Evolutionary conservation across 2,888 invertebrate genomes (phyloP).

Genomic region (Latrodectus hesperus): DNA sequence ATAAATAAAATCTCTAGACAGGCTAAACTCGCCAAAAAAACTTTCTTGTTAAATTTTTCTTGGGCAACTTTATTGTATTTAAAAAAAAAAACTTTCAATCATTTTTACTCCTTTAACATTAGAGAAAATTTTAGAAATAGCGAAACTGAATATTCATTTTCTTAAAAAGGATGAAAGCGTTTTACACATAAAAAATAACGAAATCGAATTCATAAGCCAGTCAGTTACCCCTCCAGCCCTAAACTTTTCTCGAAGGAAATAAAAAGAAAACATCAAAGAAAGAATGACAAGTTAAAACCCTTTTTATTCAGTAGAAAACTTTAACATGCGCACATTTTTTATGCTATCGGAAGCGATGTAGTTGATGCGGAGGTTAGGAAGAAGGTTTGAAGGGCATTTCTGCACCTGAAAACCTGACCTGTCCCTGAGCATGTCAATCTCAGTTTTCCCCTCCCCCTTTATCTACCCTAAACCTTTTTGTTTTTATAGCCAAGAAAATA

Average conservation of each 20-base stretch:
- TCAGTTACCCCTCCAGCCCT: background rate
- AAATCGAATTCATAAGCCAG: background rate
- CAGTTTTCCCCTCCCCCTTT: background rate
- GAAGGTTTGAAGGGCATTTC: too few species aligned
- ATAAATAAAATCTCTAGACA: too few species aligned
- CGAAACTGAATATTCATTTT: background rate
- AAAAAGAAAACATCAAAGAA: background rate
- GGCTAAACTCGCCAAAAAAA: too few species aligned
- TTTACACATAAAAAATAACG: background rate
- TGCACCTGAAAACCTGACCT: background rate
- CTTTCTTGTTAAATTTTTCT: too few species aligned
- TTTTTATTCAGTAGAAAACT: slow-evolving; percentile 2
- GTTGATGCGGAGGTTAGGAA: background rate
- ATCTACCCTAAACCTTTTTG: too few species aligned
- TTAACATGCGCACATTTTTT: background rate
- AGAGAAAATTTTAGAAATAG: too few species aligned
- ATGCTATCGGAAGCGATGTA: background rate
- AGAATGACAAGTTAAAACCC: slow-evolving; percentile 6
- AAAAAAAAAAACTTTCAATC: too few species aligned
- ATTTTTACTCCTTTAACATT: too few species aligned
- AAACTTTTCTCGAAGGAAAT: background rate
- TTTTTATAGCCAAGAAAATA: too few species aligned
- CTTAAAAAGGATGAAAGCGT: background rate
- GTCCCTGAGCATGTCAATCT: slow-evolving; percentile 2
- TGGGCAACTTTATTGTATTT: too few species aligned